Evolutionary conservation across 2,888 invertebrate genomes (phyloP).

Genomic region (Chalcis sispes): DNA sequence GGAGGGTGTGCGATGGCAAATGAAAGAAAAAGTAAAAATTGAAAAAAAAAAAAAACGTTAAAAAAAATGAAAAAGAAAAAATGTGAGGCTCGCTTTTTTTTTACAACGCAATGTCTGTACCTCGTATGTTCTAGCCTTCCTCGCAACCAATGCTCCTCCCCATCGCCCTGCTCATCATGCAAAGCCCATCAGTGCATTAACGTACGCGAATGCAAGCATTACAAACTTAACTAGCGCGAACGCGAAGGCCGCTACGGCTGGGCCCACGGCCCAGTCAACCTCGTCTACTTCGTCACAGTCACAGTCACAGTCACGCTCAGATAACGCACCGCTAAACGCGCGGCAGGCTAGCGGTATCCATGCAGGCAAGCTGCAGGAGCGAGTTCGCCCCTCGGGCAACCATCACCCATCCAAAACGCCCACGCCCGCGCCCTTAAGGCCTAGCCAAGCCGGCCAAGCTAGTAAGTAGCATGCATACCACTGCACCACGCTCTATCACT

Average conservation of each 20-base stretch:
- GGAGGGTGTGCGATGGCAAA: not conserved
- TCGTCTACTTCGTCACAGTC: too few relatives aligned
- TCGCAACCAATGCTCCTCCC: slow-evolving; percentile 85
- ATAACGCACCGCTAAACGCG: slow-evolving; percentile 45
- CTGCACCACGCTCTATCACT: slow-evolving; percentile 12
- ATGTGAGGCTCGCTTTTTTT: slow-evolving; percentile 51
- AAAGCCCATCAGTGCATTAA: slow-evolving; percentile 66
- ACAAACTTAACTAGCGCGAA: slow-evolving; percentile 21
- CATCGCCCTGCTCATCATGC: slow-evolving; percentile 75
- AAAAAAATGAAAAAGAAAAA: slow-evolving; percentile 3
- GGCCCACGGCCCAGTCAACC: too few relatives aligned
- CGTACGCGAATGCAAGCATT: slow-evolving; percentile 16
- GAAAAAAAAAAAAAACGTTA: not conserved
- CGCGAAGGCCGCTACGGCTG: slow-evolving; percentile 36
- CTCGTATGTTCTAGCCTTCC: slow-evolving; percentile 82
- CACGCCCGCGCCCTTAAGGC: slow-evolving; percentile 62
- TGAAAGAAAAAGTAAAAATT: not conserved
- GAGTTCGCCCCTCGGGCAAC: slow-evolving; percentile 62
- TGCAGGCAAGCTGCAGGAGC: slow-evolving; percentile 65
- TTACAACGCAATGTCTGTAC: slow-evolving; percentile 4
- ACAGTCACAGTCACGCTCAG: slow-evolving; percentile 32
- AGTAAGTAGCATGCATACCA: slow-evolving; percentile 74
- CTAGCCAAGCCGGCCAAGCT: slow-evolving; percentile 69
- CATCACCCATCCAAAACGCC: slow-evolving; percentile 55
- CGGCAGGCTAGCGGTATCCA: slow-evolving; percentile 55